Conservation (phyloP, 2,888 invertebrate genomes). For the Leistus spinibarbis region DNA sequence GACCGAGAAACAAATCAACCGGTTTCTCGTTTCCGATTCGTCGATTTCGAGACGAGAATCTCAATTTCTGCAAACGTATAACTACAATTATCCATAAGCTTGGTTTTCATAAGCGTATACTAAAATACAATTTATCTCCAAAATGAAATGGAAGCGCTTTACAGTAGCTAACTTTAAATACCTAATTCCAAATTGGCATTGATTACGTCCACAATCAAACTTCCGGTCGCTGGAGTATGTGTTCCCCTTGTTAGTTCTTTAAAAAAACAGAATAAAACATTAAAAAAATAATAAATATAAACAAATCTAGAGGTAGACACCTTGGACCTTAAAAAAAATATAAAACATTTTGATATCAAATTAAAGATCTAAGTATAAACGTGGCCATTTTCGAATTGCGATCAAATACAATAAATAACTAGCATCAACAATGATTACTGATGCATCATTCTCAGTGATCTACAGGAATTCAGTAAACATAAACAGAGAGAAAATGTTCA, state of each 20-base stretch:
- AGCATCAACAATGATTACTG: conserved; percentile 37
- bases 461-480: conserved; percentile 19
- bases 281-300: too few relatives aligned
- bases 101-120: too few relatives aligned
- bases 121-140: neutral
- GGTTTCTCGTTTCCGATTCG: too few relatives aligned
- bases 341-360: neutral
- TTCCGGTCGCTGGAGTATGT: neutral
- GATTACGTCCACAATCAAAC: neutral
- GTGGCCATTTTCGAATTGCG: neutral
- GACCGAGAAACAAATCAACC: too few relatives aligned
- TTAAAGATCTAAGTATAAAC: neutral
- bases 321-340: neutral
- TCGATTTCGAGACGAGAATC: too few relatives aligned
- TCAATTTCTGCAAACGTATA: too few relatives aligned
- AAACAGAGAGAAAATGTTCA: conserved; percentile 15
- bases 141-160: neutral
- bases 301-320: too few relatives aligned
- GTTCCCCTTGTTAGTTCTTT: neutral
- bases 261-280: neutral
- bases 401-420: conserved; percentile 28
- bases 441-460: conserved; percentile 35
- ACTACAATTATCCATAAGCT: neutral
- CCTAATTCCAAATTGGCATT: neutral
- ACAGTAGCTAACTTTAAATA: neutral